Conservation (phyloP, 2,888 invertebrate genomes). For the Temnothorax ravouxi region DNA sequence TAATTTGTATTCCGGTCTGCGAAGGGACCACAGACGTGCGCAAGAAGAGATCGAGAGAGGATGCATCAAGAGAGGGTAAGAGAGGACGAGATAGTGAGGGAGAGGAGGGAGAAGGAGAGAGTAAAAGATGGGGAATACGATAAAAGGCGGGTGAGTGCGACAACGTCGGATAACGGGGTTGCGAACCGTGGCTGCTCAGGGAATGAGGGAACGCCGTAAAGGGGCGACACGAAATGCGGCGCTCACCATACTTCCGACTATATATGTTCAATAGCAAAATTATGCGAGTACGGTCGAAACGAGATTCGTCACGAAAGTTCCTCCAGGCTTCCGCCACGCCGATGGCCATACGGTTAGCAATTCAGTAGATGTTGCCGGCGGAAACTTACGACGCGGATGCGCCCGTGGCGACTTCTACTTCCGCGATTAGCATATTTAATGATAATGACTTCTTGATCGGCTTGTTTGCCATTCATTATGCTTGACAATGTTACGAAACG, state of each 20-base stretch:
- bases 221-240: slow-evolving; percentile 51
- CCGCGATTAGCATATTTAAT: slow-evolving; percentile 70
- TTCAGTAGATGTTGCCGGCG: slow-evolving; percentile 69
- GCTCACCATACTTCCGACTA: slow-evolving; percentile 55
- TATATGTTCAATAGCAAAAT: slow-evolving; percentile 75
- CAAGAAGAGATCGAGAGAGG: slow-evolving; percentile 49
- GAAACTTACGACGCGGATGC: slow-evolving; percentile 68
- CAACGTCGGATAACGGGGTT: slow-evolving; percentile 34
- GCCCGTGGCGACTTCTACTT: slow-evolving; percentile 64
- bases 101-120: background rate
- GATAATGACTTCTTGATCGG: slow-evolving; percentile 70
- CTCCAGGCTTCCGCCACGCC: slow-evolving; percentile 45
- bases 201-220: slow-evolving; percentile 13
- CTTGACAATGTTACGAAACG: background rate
- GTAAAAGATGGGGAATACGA: too few species aligned
- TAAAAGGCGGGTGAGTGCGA: slow-evolving; percentile 27
- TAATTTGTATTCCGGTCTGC: slow-evolving; percentile 73
- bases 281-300: slow-evolving; percentile 73
- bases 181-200: slow-evolving; percentile 15
- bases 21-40: slow-evolving; percentile 56
- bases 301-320: slow-evolving; percentile 76
- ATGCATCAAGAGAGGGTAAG: background rate
- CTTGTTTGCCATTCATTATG: slow-evolving; percentile 64
- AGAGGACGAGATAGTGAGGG: slow-evolving; percentile 31
- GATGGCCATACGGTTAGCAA: slow-evolving; percentile 66